Percentiles rank a stretch among this genome's conserved stretches.
Conservation (phyloP, 2,888 invertebrate species). For the Scrobipalpa atriplicella region DNA sequence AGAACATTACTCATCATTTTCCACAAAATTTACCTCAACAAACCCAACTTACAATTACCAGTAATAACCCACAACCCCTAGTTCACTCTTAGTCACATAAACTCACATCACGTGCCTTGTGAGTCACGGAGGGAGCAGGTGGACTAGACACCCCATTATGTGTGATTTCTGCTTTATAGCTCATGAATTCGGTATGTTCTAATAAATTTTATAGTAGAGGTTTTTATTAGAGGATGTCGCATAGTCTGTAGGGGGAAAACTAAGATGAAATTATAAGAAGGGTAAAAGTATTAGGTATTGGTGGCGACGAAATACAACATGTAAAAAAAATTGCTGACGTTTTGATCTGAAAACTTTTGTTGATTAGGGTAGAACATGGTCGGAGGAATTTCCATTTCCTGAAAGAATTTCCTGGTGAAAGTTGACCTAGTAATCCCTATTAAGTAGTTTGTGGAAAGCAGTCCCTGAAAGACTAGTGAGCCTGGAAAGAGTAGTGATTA, state of each 20-base stretch:
- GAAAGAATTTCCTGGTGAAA: too few species aligned
- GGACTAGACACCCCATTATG: conserved; percentile 39
- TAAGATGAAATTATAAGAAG: not conserved
- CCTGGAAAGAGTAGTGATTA: too few species aligned
- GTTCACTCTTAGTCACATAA: conserved; percentile 15
- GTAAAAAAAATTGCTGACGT: too few species aligned
- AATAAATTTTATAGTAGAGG: conserved; percentile 22
- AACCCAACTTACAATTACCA: conserved; percentile 7
- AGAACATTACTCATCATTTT: not conserved
- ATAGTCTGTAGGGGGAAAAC: not conserved
- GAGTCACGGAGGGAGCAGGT: conserved; percentile 45
- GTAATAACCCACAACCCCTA: conserved; percentile 2
- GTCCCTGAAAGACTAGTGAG: too few species aligned
- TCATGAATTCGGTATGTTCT: conserved; percentile 40
- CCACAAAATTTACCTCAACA: not conserved
- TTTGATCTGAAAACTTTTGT: too few species aligned
- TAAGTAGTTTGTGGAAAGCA: too few species aligned
- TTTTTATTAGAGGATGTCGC: conserved; percentile 27
- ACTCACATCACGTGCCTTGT: conserved; percentile 22
- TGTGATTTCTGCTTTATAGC: conserved; percentile 41
- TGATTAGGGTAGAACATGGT: too few species aligned
- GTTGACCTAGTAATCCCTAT: too few species aligned
- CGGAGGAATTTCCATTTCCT: too few species aligned
- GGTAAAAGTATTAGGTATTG: too few species aligned
- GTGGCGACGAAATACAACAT: too few species aligned